Evolutionary conservation across 1,140 invertebrate genomes (phyloP).

Genomic region (Amphibalanus amphitrite): DNA sequence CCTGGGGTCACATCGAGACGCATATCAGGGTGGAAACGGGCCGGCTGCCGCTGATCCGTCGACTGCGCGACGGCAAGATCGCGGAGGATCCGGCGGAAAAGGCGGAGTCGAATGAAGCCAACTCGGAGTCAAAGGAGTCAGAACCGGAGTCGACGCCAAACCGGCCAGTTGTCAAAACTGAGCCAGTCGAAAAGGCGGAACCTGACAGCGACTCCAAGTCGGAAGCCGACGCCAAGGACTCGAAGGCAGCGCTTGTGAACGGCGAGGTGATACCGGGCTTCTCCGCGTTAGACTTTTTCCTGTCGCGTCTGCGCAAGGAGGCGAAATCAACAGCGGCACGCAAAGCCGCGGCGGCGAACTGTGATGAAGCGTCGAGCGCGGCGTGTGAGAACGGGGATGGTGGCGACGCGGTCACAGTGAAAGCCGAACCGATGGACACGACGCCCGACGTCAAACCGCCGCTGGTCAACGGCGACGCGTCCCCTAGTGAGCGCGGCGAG

Average conservation of each 20-base stretch:
- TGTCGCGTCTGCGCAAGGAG: too few relatives aligned
- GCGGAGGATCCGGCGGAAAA: background rate
- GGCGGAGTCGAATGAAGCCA: background rate
- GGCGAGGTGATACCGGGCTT: too few relatives aligned
- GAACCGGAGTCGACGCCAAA: too few relatives aligned
- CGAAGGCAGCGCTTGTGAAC: too few relatives aligned
- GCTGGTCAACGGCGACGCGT: conserved; percentile 18
- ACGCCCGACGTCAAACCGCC: conserved; percentile 20
- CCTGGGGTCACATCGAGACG: background rate
- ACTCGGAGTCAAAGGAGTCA: too few relatives aligned
- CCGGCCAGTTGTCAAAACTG: too few relatives aligned
- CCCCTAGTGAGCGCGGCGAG: conserved; percentile 8
- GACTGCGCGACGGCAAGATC: background rate
- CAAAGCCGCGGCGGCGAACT: too few relatives aligned
- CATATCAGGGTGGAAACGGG: background rate
- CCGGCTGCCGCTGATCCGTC: background rate
- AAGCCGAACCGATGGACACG: conserved; percentile 21
- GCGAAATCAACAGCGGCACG: too few relatives aligned
- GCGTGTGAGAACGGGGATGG: conserved; percentile 17
- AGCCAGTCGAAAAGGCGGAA: too few relatives aligned
- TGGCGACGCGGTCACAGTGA: conserved; percentile 14
- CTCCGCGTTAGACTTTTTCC: too few relatives aligned
- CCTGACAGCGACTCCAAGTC: too few relatives aligned
- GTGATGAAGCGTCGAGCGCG: conserved; percentile 1
- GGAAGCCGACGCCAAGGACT: too few relatives aligned